phyloP scores from a whole-genome alignment of 2,113 vertebrate genomes.

The Tylochromis polylepis region DNA sequence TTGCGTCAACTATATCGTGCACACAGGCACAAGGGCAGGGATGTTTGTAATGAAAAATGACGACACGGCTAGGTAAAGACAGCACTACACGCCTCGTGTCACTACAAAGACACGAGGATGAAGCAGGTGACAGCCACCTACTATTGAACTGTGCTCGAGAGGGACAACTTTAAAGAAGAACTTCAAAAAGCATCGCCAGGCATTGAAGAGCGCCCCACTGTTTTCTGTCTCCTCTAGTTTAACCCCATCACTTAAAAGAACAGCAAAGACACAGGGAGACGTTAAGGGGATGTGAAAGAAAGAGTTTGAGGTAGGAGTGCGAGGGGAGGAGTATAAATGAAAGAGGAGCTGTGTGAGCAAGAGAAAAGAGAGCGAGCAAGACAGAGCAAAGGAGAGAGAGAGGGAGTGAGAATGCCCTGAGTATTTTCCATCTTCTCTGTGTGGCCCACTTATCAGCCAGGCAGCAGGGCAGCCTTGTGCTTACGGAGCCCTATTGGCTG shows the following conservation, averaged over 20 bases:
- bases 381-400: not conserved
- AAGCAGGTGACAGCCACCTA: conserved; percentile 55
- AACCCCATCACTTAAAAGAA: conserved; percentile 56
- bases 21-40: conserved; percentile 14
- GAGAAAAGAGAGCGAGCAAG: not conserved
- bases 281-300: conserved; percentile 37
- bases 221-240: conserved; percentile 52
- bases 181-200: conserved; percentile 41
- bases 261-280: conserved; percentile 12
- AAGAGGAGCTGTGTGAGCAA: not conserved
- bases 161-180: conserved; percentile 46
- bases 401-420: conserved; percentile 15
- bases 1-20: conserved; percentile 23
- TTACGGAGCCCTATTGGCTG: conserved; percentile 53
- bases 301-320: conserved; percentile 14
- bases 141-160: conserved; percentile 29
- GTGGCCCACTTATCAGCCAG: conserved; percentile 61
- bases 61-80: conserved; percentile 29
- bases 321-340: conserved; percentile 1
- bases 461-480: conserved; percentile 48
- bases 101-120: conserved; percentile 58
- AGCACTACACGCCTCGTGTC: conserved; percentile 22
- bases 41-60: conserved; percentile 60
- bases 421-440: conserved; percentile 53
- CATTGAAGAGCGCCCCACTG: conserved; percentile 28